phyloP scores from a whole-genome alignment of 2,113 vertebrate genomes.

The Cyphomyrus discorhynchus region DNA sequence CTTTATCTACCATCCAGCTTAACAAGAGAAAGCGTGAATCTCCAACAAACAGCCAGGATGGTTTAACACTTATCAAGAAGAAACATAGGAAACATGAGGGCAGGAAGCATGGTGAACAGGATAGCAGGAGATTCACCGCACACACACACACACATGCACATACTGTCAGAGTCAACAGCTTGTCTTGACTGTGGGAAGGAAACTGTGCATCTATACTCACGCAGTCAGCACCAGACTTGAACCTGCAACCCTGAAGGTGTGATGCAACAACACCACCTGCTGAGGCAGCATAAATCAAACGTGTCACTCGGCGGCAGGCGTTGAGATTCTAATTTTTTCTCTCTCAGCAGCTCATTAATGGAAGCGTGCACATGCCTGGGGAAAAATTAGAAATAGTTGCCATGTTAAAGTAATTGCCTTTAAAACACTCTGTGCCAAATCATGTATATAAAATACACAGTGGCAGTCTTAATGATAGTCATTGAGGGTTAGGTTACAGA shows the following conservation, averaged over 20 bases:
- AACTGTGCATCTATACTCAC: not conserved
- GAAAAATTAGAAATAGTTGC: not conserved
- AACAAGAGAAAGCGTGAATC: not conserved
- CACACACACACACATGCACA: not conserved
- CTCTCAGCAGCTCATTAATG: not conserved
- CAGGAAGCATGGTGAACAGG: not conserved
- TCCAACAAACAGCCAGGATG: not conserved
- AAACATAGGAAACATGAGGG: not conserved
- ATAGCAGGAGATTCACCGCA: not conserved
- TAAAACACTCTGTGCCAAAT: not conserved
- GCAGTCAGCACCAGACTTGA: not conserved
- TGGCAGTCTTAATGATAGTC: not conserved
- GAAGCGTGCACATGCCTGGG: not conserved
- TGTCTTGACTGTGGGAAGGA: not conserved
- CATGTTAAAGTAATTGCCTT: not conserved
- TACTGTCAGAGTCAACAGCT: not conserved
- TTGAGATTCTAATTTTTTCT: not conserved
- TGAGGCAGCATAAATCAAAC: not conserved
- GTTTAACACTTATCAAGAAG: not conserved
- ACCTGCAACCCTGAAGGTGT: not conserved
- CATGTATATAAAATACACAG: not conserved
- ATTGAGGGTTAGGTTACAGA: not conserved
- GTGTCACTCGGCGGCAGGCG: not conserved
- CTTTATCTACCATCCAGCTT: not conserved
- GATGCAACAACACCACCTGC: not conserved